Base-by-base conservation (phyloP, 2,888 invertebrate species). In the Melanotus villosus region DNA sequence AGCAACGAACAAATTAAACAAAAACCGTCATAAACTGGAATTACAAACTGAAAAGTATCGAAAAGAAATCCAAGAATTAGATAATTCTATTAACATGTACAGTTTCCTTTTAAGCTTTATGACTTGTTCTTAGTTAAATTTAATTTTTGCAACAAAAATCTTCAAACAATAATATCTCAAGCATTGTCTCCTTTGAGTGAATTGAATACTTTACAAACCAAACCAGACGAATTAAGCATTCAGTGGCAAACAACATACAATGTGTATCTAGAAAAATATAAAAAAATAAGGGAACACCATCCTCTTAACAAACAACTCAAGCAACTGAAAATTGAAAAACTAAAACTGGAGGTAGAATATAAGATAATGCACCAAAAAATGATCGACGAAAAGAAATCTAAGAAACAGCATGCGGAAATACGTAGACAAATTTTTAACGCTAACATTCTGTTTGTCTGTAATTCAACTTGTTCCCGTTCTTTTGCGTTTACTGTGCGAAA, bases 11-110 rank as follows among this genome's bases (percentile, higher is more conserved):
- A 10, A 7, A 43, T 19, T 43, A 9, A 43, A 19, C 10, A 10
- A 50, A 50, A 47, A 47, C 1, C 12, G 10, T 21, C 2, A 10
- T 12, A 12, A 50, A 3, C 5, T 26, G 14, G 1, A 26, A 2
- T 12, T 1, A 5, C 14, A 50, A 47, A 47, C n/a, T 23, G 47
- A 19, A n/a, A 3, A 6, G 21, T 4, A 12, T n/a, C n/a, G n/a
- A 1, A 21, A 47, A 7, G 4, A 21, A 3, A 14, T 23, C 1
- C 0, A 2, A 47, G n/a, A 23, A 1, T 12, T 19, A 0, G 16
- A 47, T 5, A 3, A 2, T 47, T 47, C 47, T 21, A 47, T 47
- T n/a, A 23, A 47, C 10, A 47, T 47, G 47, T 47, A 47, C 19
- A 34, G 2, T 12, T 43, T 36, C n/a, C 10, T 54, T 32, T 32